phyloP scores from a whole-genome alignment of 37 sponge, comb jelly and placozoan species.

The Dysidea cf. avara region DNA sequence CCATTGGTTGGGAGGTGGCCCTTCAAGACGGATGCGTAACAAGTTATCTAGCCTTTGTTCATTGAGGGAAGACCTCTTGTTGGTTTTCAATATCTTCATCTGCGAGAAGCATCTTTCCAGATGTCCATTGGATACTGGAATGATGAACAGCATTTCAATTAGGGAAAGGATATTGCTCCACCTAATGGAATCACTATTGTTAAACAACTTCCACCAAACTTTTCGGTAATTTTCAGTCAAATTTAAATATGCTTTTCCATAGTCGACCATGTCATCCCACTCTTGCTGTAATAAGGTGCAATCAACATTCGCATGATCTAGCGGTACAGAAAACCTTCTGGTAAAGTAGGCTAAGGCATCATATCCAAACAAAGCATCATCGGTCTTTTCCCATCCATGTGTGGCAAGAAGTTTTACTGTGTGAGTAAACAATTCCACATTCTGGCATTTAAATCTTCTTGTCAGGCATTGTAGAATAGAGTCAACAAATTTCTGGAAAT shows the following conservation, averaged over 20 bases:
- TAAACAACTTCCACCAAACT: slow-evolving; percentile 68
- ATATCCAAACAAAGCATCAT: too few species aligned
- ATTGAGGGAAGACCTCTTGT: slow-evolving; percentile 39
- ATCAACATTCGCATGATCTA: slow-evolving; percentile 40
- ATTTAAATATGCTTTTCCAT: slow-evolving; percentile 60
- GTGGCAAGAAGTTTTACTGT: slow-evolving; percentile 20
- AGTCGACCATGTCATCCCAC: slow-evolving; percentile 69
- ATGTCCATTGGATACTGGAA: slow-evolving; percentile 62
- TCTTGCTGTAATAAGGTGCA: slow-evolving; percentile 40
- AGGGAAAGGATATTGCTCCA: slow-evolving; percentile 50
- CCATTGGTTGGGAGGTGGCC: slow-evolving; percentile 52
- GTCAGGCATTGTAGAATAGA: too few species aligned
- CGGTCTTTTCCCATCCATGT: slow-evolving; percentile 70
- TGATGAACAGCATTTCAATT: slow-evolving; percentile 47
- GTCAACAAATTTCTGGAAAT: too few species aligned
- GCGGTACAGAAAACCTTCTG: slow-evolving; percentile 29
- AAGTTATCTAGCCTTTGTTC: slow-evolving; percentile 59
- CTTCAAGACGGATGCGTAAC: slow-evolving; percentile 52
- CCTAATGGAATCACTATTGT: slow-evolving; percentile 34
- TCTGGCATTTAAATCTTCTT: too few species aligned
- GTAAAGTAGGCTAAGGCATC: not conserved
- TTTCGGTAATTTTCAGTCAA: slow-evolving; percentile 37
- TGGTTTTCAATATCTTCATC: slow-evolving; percentile 50
- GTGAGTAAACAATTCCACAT: slow-evolving; percentile 27
- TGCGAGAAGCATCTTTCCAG: slow-evolving; percentile 57